Evolutionary conservation across 2,113 vertebrate genomes (phyloP).

Genomic region (Ictalurus furcatus): DNA sequence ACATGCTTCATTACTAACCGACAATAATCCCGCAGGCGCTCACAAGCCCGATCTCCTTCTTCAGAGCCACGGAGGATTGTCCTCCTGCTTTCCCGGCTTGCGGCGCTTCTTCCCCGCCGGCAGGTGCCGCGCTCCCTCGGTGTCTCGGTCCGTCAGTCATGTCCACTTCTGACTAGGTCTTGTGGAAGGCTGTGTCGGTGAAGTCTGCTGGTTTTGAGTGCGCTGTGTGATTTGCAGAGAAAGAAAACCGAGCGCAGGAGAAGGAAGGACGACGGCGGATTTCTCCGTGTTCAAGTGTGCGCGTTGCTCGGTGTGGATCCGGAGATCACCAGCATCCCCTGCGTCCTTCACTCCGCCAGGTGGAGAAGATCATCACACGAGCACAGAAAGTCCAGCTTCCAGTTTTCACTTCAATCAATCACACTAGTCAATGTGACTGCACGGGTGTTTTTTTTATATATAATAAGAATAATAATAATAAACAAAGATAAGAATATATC

Average conservation of each 20-base stretch:
- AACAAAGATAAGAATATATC: neutral
- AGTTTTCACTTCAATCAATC: neutral
- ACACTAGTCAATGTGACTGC: neutral
- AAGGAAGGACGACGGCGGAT: neutral
- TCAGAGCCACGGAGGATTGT: conserved; percentile 79
- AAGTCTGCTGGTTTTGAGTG: neutral
- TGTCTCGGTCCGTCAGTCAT: conserved; percentile 80
- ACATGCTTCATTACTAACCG: conserved; percentile 72
- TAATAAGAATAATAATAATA: no score
- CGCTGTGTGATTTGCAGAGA: neutral
- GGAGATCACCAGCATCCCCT: neutral
- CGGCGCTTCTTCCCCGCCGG: conserved; percentile 60
- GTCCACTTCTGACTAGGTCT: neutral
- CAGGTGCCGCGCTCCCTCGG: conserved; percentile 63
- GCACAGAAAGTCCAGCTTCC: neutral
- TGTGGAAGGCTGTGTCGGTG: neutral
- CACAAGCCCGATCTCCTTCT: conserved; percentile 89
- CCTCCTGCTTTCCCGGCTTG: conserved; percentile 51
- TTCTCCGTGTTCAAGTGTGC: neutral
- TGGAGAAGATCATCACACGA: neutral
- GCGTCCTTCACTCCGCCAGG: neutral
- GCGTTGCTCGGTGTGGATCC: neutral
- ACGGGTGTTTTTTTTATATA: neutral
- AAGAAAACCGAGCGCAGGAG: neutral
- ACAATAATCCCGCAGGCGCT: conserved; percentile 91